Base-by-base conservation (phyloP, 2,797 vertebrate genomes). In the Gambusia yucatana region DNA sequence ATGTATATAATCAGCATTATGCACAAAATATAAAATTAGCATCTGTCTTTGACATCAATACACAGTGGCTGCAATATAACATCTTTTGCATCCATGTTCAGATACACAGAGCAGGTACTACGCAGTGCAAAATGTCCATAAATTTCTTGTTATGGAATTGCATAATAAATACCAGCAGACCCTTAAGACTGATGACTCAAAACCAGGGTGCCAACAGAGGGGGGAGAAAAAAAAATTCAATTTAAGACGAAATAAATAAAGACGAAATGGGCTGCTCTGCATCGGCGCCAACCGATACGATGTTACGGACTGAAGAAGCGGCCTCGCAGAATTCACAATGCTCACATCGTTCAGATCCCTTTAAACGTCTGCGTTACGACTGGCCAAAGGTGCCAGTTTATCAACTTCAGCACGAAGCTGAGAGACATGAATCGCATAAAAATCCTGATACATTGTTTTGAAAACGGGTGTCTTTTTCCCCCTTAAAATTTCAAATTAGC, bases 11-110 rank as follows among this genome's bases (percentile, higher is more conserved):
- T 82, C 78, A 84, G 86, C 87, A 88, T 86, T 72, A 84, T 83
- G 85, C 85, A 88, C 86, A 91, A 91, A 93, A 92, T 92, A 94
- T 84, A 94, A 93, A 94, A 94, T 88, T 89, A 91, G 84, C 86
- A 85, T 94, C 84, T 88, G 79, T 89, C 73, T 88, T 89, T 89
- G 88, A 94, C 91, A 93, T 93, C 82, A 87, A 87, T 84, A 91
- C 87, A 90, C 50, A 89, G 84, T 84, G 91, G 84, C 84, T 86
- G 88, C 79, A 86, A 78, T 84, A 75, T 88, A 47, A 79, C 73
- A 78, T 82, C 65, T 86, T 72, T 84, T 76, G 79, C 76, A 88
- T 73, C 52, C 59, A 81, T 17, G 28, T 84, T 80, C 82, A 86
- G 81, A 80, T 48, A 93, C 85, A 93, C 82, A 84, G 57, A 81